These are phyloP conservation scores for Morone saxatilis DNA, from an alignment of 2,113 vertebrate species.

Conservation along the genomic window DNA sequence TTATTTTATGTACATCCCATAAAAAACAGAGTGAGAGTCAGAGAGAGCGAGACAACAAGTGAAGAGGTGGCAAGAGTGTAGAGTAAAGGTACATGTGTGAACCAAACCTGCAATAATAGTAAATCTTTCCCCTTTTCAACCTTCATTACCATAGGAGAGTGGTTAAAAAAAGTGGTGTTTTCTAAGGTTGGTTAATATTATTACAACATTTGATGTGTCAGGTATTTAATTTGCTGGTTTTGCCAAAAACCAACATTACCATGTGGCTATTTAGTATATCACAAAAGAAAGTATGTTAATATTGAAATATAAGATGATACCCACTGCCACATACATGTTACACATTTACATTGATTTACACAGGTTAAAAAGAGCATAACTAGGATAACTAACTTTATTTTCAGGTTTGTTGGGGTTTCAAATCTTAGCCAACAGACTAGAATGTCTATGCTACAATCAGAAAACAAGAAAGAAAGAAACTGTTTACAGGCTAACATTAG, in stretches of 20 bases:
- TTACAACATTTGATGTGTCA: too few relatives aligned
- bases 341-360: too few relatives aligned
- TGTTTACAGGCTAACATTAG: conserved; percentile 18
- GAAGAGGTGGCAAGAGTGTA: background rate
- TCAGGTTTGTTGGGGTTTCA: too few relatives aligned
- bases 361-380: too few relatives aligned
- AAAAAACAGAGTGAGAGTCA: background rate
- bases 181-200: background rate
- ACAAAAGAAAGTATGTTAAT: too few relatives aligned
- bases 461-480: background rate
- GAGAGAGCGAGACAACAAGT: background rate
- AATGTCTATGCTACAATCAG: background rate
- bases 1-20: conserved; percentile 23
- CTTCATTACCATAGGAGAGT: background rate
- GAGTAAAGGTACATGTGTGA: background rate
- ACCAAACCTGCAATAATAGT: background rate
- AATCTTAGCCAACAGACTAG: background rate
- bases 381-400: too few relatives aligned
- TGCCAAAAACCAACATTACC: too few relatives aligned
- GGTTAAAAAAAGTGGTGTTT: background rate
- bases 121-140: too few relatives aligned
- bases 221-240: background rate
- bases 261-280: too few relatives aligned
- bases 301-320: too few relatives aligned
- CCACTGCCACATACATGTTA: too few relatives aligned